phyloP scores from a whole-genome alignment of 2,113 vertebrate species.

The Caranx melampygus region DNA sequence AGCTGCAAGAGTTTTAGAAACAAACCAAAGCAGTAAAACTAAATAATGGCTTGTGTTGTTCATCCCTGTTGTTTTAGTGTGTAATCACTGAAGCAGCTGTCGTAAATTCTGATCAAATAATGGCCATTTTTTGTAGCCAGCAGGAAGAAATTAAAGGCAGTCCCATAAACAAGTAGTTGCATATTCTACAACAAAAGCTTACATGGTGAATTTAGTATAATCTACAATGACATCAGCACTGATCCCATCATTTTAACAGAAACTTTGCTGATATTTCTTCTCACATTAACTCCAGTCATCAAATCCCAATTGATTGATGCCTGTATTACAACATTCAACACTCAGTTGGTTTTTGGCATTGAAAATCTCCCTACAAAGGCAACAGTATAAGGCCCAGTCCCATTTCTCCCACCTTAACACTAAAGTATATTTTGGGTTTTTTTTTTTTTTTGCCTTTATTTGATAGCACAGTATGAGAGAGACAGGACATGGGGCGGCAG shows the following conservation, averaged over 20 bases:
- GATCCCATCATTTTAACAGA: neutral
- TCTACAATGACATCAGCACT: neutral
- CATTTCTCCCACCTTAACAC: too few relatives aligned
- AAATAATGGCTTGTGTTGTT: neutral
- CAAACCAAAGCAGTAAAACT: neutral
- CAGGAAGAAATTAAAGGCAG: too few relatives aligned
- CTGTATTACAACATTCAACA: neutral
- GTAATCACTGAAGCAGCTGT: neutral
- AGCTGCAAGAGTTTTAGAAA: neutral
- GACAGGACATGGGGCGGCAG: too few relatives aligned
- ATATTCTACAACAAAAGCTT: neutral
- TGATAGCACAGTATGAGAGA: too few relatives aligned
- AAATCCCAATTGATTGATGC: too few relatives aligned
- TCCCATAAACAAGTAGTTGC: too few relatives aligned
- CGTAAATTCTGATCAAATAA: too few relatives aligned
- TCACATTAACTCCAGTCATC: neutral
- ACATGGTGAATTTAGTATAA: neutral
- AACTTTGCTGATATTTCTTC: neutral
- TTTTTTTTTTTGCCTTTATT: too few relatives aligned
- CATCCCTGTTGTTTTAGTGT: neutral
- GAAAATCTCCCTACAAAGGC: neutral
- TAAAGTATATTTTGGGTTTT: too few relatives aligned
- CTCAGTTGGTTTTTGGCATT: neutral
- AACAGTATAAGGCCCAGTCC: neutral
- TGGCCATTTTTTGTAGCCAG: too few relatives aligned